Conservation (phyloP, 2,113 vertebrate species). For the Onychostruthus taczanowskii region DNA sequence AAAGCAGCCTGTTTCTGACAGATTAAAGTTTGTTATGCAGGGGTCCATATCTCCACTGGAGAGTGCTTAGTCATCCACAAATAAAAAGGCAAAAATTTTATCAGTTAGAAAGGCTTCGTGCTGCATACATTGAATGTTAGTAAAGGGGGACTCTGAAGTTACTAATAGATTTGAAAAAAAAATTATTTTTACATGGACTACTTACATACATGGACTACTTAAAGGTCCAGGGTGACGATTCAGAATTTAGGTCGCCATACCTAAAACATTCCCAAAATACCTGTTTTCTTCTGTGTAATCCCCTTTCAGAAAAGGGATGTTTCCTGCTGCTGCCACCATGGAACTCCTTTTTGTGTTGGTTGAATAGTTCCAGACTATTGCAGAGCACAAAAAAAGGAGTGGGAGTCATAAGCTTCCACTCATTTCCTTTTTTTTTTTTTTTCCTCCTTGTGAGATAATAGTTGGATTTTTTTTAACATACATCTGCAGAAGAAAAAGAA, state of each 20-base stretch:
- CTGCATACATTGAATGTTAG: not conserved
- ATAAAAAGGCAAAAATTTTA: not conserved
- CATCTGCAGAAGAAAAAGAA: conserved; percentile 24
- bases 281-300: not conserved
- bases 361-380: conserved; percentile 8
- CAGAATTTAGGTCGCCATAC: not conserved
- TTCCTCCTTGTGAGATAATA: not conserved
- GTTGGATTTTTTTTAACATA: conserved; percentile 19
- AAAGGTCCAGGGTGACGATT: not conserved
- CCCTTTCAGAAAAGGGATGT: not conserved
- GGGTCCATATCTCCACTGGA: not conserved
- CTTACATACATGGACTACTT: not conserved
- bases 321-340: not conserved
- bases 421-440: not conserved
- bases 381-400: conserved; percentile 32
- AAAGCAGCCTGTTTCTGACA: not conserved
- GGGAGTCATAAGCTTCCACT: not conserved
- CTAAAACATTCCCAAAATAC: not conserved
- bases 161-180: not conserved
- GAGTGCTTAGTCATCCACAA: not conserved
- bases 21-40: not conserved
- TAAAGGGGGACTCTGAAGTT: not conserved
- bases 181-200: not conserved
- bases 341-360: not conserved
- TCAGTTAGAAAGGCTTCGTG: not conserved